Base-by-base conservation (phyloP, 1,140 invertebrate species). In the Calephelis virginiensis region DNA sequence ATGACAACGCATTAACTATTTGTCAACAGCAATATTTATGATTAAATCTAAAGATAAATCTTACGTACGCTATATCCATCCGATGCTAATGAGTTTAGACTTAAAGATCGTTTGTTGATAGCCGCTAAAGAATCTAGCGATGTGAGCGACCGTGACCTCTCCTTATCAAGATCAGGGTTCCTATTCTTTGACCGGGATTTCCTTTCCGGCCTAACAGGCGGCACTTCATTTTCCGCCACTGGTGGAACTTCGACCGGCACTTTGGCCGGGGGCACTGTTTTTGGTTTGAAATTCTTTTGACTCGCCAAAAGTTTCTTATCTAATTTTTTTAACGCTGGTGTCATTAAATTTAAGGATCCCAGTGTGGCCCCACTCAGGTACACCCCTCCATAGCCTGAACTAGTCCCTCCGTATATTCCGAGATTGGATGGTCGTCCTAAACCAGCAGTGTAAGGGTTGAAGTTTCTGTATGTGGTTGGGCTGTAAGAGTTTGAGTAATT, bases 331-430 rank as follows among this genome's bases (percentile, higher is more conserved):
- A 92, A 87, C 63, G 91, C 89, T 37, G 93, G 90, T 53, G 85
- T 90, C 70, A 92, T 89, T 28, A 93, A 78, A 78, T 92, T 93
- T 11, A 93, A 83, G 0, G 92, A 92, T 48, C 86, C 81, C 59
- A 92, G 80, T 6, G 83, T 80, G 13, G 86, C 80, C 69, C 92
- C 85, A 47, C 93, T 92, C 61, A 94, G 74, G 48, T 92, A 93
- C 5, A 94, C 80, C 9, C 93, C 93, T 11, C 94, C 94, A 71
- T 94, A 94, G 28, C 93, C 93, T 0, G 94, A 94, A 63, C 92
- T 79, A 0, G 93, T 94, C 17, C 93, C 94, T 6, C 94, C 94
- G 64, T 94, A 94, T 6, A 93, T 93, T 43, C 86, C 82, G 46
- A 85, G 70, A 66, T 83, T 88, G 0, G 85, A 83, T 5, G 86